phyloP scores from a whole-genome alignment of 2,888 invertebrate species.

The Silvanus unidentatus region DNA sequence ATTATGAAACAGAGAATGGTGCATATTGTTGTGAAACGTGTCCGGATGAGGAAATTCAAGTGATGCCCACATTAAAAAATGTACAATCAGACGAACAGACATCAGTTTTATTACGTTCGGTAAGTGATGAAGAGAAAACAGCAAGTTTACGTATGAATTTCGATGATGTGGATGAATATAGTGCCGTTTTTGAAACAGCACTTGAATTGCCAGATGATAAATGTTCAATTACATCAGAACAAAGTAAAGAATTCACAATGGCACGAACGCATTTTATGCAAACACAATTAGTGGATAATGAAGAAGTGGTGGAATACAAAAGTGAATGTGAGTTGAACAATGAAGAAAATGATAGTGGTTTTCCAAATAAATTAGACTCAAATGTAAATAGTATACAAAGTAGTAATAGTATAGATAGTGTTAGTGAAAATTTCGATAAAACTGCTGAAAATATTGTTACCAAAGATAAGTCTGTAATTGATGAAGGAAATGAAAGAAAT shows the following conservation, averaged over 20 bases:
- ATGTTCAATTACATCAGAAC: constrained; percentile 27
- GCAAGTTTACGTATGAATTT: constrained; percentile 37
- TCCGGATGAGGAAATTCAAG: constrained; percentile 66
- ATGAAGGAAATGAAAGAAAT: constrained; percentile 16
- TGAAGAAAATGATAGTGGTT: constrained; percentile 29
- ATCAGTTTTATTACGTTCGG: constrained; percentile 40
- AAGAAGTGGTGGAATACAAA: constrained; percentile 15
- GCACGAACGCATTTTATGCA: constrained; percentile 46
- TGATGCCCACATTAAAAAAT: constrained; percentile 1
- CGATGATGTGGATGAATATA: constrained; percentile 39
- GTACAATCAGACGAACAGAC: constrained; percentile 17
- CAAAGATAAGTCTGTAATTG: constrained; percentile 38
- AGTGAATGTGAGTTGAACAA: constrained; percentile 2
- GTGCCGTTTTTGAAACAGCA: constrained; percentile 39
- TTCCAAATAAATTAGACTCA: constrained; percentile 23
- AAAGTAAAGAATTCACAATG: constrained; percentile 30
- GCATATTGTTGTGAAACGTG: constrained; percentile 82
- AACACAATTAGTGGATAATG: constrained; percentile 37
- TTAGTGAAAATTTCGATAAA: constrained; percentile 30
- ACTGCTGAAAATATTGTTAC: constrained; percentile 39
- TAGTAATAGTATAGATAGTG: constrained; percentile 31
- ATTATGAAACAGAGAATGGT: constrained; percentile 67
- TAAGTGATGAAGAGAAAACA: constrained; percentile 57
- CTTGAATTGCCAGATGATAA: constrained; percentile 30
- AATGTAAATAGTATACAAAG: constrained; percentile 23